Conservation (phyloP, 2,888 invertebrate genomes). For the Drosophila birchii region DNA sequence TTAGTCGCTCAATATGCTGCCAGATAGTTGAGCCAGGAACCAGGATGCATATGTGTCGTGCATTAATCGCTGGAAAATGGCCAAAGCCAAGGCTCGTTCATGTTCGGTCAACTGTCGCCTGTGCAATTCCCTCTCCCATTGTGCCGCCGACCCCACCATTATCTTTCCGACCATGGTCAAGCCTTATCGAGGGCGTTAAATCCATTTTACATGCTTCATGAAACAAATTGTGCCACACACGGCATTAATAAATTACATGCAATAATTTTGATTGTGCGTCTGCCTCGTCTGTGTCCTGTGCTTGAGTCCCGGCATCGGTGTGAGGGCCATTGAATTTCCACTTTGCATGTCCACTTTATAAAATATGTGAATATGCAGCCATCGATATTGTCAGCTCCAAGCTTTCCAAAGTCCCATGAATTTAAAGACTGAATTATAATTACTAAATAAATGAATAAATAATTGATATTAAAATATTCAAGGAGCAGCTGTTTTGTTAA, state of each 20-base stretch:
- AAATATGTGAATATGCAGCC: constrained; percentile 25
- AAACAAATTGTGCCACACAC: constrained; percentile 63
- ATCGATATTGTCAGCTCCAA: constrained; percentile 8
- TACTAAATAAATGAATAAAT: constrained; percentile 56
- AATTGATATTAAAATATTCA: constrained; percentile 44
- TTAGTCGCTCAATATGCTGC: constrained; percentile 69
- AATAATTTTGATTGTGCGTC: constrained; percentile 45
- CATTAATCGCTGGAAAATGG: constrained; percentile 15
- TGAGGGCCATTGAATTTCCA: constrained; percentile 62
- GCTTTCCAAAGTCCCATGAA: constrained; percentile 4
- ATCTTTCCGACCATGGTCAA: constrained; percentile 9
- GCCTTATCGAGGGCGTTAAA: constrained; percentile 56
- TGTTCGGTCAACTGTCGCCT: constrained; percentile 41
- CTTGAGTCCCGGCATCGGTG: constrained; percentile 18
- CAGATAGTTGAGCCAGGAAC: constrained; percentile 25
- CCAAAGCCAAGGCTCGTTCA: constrained; percentile 40
- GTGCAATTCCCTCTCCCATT: background rate
- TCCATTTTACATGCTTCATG: constrained; percentile 64
- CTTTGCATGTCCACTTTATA: constrained; percentile 34
- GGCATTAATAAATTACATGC: constrained; percentile 74
- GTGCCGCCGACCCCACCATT: background rate
- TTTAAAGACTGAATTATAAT: constrained; percentile 58
- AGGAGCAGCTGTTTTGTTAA: background rate
- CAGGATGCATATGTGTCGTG: background rate
- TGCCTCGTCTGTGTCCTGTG: constrained; percentile 3